These are phyloP conservation scores for Zaprionus bogoriensis DNA, from an alignment of 2,888 invertebrate species.

Conservation along the genomic window DNA sequence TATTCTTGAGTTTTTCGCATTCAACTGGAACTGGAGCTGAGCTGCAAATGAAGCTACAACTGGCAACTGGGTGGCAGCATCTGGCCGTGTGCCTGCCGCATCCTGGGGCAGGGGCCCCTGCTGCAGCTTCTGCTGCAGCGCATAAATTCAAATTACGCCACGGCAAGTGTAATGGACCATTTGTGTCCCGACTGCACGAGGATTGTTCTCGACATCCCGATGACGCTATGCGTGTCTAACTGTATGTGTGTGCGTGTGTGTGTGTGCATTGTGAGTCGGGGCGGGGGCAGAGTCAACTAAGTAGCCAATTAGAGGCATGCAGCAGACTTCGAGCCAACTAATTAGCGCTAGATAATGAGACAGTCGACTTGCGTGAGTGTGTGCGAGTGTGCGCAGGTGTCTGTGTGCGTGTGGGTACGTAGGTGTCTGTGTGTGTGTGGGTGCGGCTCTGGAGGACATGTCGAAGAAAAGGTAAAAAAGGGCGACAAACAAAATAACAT, in stretches of 20 bases:
- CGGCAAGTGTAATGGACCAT: conserved; percentile 40
- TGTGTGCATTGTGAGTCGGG: neutral
- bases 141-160: conserved; percentile 43
- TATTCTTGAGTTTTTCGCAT: conserved; percentile 15
- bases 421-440: too few relatives aligned
- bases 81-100: neutral
- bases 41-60: neutral
- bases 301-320: conserved; percentile 49
- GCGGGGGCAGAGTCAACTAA: conserved; percentile 10
- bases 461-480: too few relatives aligned
- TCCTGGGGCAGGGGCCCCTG: too few relatives aligned
- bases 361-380: neutral
- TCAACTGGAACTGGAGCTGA: neutral
- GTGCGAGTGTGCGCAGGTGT: neutral
- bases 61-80: neutral
- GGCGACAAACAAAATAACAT: too few relatives aligned
- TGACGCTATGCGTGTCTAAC: neutral
- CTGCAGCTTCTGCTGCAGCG: too few relatives aligned
- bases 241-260: neutral
- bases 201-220: too few relatives aligned
- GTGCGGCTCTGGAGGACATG: too few relatives aligned
- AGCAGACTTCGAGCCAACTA: conserved; percentile 31
- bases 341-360: conserved; percentile 30
- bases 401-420: too few relatives aligned
- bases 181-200: conserved; percentile 17